Base-by-base conservation (phyloP, 35 echinoderm and acorn worm genomes). In the Amphiura filiformis region DNA sequence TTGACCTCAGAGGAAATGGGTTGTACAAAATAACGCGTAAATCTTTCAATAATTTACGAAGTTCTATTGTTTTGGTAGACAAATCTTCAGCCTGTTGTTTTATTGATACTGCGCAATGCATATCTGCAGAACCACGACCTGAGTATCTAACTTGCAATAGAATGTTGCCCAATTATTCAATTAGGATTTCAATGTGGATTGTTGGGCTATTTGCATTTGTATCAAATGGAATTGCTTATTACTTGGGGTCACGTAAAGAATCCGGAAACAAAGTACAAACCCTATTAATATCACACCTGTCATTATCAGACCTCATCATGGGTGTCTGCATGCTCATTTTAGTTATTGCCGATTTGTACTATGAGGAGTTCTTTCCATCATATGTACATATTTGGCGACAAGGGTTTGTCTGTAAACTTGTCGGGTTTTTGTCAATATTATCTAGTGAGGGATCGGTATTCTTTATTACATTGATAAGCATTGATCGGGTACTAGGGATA, bases 181-280 rank as follows among this genome's bases (percentile, higher is more conserved):
- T 95, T 12, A 90, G 94, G 1, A 76, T 92, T 3, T 75, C 78
- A 42, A 82, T 95, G 76, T 95, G 94, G 94, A 77, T 92, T 61
- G 65, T 95, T 34, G 94, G 94, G 12, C 30, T 95, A 18, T 88
- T 80, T 34, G 94, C 94, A 28, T 81, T 95, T 34, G 32, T 95
- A 34, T 90, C 86, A n/a, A 95, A 95, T 80, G 32, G 75, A 0
- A 39, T 92, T 47, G 94, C 91, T 0, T 36, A 92, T 18, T 92
- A 86, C 89, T 39, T 90, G 14, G 65, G 81, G 42, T 39, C 37
- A 1, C 39, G 84, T 1, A 79, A 95, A 41, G 44, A 84, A 40
- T 56, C 42, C 31, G n/a, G n/a, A n/a, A 91, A 88, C 37, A 36
- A 81, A 34, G 89, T 91, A 12, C 93, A 95, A 40, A 86, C 87